Evolutionary conservation across 2,888 invertebrate species (phyloP).

Genomic region (Clusia tigrina): DNA sequence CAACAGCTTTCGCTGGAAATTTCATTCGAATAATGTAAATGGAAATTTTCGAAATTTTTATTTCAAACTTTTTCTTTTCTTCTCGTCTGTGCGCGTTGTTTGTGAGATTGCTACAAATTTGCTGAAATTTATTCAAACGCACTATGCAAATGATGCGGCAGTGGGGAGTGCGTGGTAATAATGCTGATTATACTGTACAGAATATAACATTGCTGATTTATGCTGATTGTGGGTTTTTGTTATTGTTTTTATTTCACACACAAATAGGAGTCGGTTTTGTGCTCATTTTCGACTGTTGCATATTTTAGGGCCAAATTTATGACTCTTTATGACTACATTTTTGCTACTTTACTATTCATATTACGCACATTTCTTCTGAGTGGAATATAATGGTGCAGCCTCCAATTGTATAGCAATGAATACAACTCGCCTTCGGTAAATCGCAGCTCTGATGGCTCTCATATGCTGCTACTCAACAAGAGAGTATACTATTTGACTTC

Average conservation of each 20-base stretch:
- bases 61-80: not conserved
- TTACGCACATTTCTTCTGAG: too few relatives aligned
- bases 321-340: too few relatives aligned
- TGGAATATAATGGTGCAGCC: too few relatives aligned
- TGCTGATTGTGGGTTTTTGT: not conserved
- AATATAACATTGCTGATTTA: not conserved
- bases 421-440: too few relatives aligned
- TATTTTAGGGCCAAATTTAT: not conserved
- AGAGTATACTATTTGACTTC: too few relatives aligned
- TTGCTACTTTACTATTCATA: slow-evolving; percentile 1
- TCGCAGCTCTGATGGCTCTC: too few relatives aligned
- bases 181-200: not conserved
- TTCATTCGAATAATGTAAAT: not conserved
- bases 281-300: not conserved
- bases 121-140: not conserved
- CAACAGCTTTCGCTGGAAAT: not conserved
- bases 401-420: too few relatives aligned
- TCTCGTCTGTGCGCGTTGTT: not conserved
- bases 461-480: too few relatives aligned
- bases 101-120: not conserved
- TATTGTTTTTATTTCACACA: not conserved
- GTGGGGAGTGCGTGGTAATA: not conserved
- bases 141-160: slow-evolving; percentile 3
- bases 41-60: not conserved
- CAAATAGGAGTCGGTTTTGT: not conserved